Evolutionary conservation across 2,888 invertebrate species (phyloP), one percentile per base, ranked within the genome.

Genomic region (Diloba caeruleocephala): DNA sequence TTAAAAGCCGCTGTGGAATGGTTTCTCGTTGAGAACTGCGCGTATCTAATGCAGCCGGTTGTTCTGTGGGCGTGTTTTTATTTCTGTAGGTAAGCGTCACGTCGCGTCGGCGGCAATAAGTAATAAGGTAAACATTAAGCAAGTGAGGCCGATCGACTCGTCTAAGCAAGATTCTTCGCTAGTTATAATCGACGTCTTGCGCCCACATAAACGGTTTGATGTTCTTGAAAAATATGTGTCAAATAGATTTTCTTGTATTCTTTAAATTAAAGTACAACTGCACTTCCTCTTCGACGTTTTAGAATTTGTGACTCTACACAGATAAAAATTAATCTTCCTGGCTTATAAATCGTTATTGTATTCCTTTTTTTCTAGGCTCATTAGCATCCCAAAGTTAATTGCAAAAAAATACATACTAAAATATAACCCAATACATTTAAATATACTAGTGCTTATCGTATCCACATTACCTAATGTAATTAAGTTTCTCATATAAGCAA

Each of bases 51-150:
- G 64, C 64, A 55, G 77, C 60, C 54, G 79, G 63, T 57, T 84
- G 71, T 81, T 71, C 60, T 55, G 83, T 89, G 79, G 86, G 87
- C 80, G 86, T 84, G 80, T 87, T 89, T 86, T 87, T 88, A 86
- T 89, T 84, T 85, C 83, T 84, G 72, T 73, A 56, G 50, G 82
- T 81, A 75, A n/a, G n/a, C n/a, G n/a, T n/a, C n/a, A n/a, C n/a
- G n/a, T n/a, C 76, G 82, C 86, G 86, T 88, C 79, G 84, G 83
- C 78, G 81, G 87, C 81, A 84, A 81, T 89, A 89, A 90, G 88
- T 88, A 87, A 86, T 88, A 88, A 86, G 73, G 88, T 88, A 91
- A 91, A 90, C 87, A 90, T 90, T 88, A 81, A 79, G 82, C 82
- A 84, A 87, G 76, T 76, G 74, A 87, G 87, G 84, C 81, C 84